These are phyloP conservation scores for Lasioglossum leucozonium DNA, from an alignment of 2,888 invertebrate genomes.

Conservation along the genomic window DNA sequence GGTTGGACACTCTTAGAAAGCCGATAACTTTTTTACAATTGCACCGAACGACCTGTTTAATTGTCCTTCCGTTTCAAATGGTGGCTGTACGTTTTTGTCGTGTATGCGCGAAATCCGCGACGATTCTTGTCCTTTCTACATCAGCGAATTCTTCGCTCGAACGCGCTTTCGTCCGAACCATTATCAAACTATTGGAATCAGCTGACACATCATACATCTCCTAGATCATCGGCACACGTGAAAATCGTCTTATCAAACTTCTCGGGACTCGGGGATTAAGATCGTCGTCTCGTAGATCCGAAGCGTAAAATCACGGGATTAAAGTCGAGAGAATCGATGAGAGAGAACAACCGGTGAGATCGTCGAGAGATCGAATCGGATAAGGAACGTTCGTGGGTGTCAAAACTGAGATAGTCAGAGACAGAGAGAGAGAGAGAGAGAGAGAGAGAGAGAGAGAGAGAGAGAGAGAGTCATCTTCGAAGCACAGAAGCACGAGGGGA, in stretches of 20 bases:
- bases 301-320: background rate
- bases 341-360: background rate
- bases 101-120: too few relatives aligned
- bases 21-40: too few relatives aligned
- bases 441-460: background rate
- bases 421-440: background rate
- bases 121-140: too few relatives aligned
- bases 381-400: slow-evolving; percentile 9
- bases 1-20: too few relatives aligned
- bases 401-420: background rate
- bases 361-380: slow-evolving; percentile 28
- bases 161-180: too few relatives aligned
- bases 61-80: too few relatives aligned
- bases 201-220: too few relatives aligned
- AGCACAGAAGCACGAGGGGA: slow-evolving; percentile 67
- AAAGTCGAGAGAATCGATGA: background rate
- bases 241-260: background rate
- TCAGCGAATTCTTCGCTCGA: too few relatives aligned
- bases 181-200: too few relatives aligned
- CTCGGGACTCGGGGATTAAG: too few relatives aligned
- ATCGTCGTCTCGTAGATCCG: background rate
- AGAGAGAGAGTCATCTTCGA: slow-evolving; percentile 51
- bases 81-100: too few relatives aligned
- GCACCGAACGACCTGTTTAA: too few relatives aligned
- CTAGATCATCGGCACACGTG: background rate